Base-by-base conservation (phyloP, 2,797 vertebrate species). In the Cyprinodon diabolis region DNA sequence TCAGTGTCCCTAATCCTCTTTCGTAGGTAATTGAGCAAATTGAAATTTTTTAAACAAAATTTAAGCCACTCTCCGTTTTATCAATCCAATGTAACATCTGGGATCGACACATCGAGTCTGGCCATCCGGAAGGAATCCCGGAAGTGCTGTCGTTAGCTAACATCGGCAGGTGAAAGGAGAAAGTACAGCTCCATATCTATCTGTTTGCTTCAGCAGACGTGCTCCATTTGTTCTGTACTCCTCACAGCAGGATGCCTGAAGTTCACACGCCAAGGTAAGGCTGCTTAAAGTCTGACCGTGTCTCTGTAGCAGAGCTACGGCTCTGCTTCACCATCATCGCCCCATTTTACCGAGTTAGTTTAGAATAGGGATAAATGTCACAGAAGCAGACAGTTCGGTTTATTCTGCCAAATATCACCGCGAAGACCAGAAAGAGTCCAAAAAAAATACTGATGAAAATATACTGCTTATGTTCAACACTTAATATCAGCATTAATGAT, bases 81-180 rank as follows among this genome's bases (percentile, higher is more conserved):
- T 30, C 30, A 30, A 30, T 30, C 30, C 30, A 30, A 30, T 30
- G 30, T 30, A 30, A 6, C 57, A 35, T 90, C 89, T 83, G 86
- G 47, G 40, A 77, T 93, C 84, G 63, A 90, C 74, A 21, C 3
- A 0, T 90, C 71, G 66, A 48, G 91, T 84, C 91, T 92, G 85
- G 43, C 11, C 70, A 76, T 68, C 76, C 25, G 10, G 17, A 43
- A 21, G 6, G 65, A 67, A 84, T 87, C 72, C 6, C 45, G 90
- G 89, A 93, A 89, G 88, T 81, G 71, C 0, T 81, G 74, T 0
- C 19, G 62, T 74, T 25, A 72, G 63, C 75, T 54, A 70, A 14
- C 54, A 45, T 60, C 30, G 66, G 69, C 77, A 73, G 40, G 40
- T 2, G 58, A 62, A 21, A 40, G 58, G 45, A 37, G 67, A 25